phyloP scores from a whole-genome alignment of 1,140 invertebrate species.

The Drosophila parabipectinata region DNA sequence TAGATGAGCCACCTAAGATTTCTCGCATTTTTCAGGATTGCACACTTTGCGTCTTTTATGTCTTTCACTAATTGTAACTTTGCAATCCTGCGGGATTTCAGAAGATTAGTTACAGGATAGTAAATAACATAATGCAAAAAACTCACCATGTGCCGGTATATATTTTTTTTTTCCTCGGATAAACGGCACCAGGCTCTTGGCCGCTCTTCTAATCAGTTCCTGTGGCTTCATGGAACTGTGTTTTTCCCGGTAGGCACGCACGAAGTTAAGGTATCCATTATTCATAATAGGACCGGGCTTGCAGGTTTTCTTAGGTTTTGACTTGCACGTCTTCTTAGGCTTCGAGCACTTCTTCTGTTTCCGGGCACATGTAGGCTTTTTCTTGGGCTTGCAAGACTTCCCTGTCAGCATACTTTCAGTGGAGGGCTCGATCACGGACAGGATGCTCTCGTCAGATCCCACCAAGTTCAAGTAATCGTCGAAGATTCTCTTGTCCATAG shows the following conservation, averaged over 20 bases:
- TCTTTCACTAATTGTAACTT: too few relatives aligned
- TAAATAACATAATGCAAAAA: not conserved
- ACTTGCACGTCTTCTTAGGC: too few relatives aligned
- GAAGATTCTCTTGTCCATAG: too few relatives aligned
- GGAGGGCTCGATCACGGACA: too few relatives aligned
- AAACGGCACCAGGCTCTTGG: conserved; percentile 27
- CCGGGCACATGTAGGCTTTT: not conserved
- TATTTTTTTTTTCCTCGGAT: conserved; percentile 7
- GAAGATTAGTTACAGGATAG: too few relatives aligned
- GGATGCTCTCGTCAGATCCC: too few relatives aligned
- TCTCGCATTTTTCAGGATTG: too few relatives aligned
- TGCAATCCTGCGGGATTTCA: not conserved
- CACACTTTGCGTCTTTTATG: too few relatives aligned
- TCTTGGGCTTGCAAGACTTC: not conserved
- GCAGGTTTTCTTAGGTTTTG: too few relatives aligned
- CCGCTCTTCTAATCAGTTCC: conserved; percentile 21
- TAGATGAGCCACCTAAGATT: too few relatives aligned
- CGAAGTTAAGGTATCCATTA: conserved; percentile 33
- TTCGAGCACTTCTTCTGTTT: not conserved
- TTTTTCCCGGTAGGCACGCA: conserved; percentile 14
- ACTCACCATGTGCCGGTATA: conserved; percentile 17
- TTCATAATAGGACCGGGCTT: conserved; percentile 10
- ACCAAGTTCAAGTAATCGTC: too few relatives aligned
- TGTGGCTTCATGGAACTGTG: conserved; percentile 18
- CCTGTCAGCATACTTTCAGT: too few relatives aligned